Percentiles rank a stretch among this genome's conserved stretches.
These are phyloP conservation scores for Dipodomys spectabilis DNA, from an alignment of 2,113 vertebrate species.

Conservation along the genomic window DNA sequence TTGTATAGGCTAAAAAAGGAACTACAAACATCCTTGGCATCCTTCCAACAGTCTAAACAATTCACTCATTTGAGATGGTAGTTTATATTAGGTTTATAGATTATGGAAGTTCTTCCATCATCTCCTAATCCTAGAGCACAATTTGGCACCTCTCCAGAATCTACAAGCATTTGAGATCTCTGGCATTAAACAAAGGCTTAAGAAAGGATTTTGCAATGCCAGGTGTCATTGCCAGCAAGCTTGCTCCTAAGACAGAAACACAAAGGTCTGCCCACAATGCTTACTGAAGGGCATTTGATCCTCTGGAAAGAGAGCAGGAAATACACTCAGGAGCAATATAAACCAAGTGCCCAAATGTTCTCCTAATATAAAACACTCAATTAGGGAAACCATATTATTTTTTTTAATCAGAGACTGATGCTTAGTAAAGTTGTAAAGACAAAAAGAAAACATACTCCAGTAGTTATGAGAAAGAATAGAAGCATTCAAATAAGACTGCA, in stretches of 20 bases:
- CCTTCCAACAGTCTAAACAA: slow-evolving; percentile 64
- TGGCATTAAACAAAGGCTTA: slow-evolving; percentile 80
- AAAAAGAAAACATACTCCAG: slow-evolving; percentile 37
- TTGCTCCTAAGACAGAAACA: slow-evolving; percentile 63
- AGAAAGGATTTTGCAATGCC: slow-evolving; percentile 70
- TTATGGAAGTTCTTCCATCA: slow-evolving; percentile 62
- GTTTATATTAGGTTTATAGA: slow-evolving; percentile 69
- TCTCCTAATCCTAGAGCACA: slow-evolving; percentile 68
- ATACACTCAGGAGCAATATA: not conserved
- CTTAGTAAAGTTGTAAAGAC: slow-evolving; percentile 43
- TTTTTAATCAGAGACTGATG: not conserved
- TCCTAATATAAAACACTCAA: not conserved
- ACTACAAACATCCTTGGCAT: slow-evolving; percentile 61
- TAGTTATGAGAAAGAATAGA: not conserved
- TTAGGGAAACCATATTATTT: not conserved
- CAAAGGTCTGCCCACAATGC: slow-evolving; percentile 61
- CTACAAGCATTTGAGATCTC: slow-evolving; percentile 73
- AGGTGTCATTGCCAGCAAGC: slow-evolving; percentile 69
- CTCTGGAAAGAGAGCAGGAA: slow-evolving; percentile 33
- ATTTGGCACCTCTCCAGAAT: slow-evolving; percentile 73
- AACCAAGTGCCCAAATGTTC: not conserved
- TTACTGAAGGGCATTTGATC: slow-evolving; percentile 46
- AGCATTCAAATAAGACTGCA: not conserved
- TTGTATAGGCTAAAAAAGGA: slow-evolving; percentile 51
- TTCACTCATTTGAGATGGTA: slow-evolving; percentile 66